Evolutionary conservation across 2,113 vertebrate genomes (phyloP).

Genomic region (Daboia siamensis): DNA sequence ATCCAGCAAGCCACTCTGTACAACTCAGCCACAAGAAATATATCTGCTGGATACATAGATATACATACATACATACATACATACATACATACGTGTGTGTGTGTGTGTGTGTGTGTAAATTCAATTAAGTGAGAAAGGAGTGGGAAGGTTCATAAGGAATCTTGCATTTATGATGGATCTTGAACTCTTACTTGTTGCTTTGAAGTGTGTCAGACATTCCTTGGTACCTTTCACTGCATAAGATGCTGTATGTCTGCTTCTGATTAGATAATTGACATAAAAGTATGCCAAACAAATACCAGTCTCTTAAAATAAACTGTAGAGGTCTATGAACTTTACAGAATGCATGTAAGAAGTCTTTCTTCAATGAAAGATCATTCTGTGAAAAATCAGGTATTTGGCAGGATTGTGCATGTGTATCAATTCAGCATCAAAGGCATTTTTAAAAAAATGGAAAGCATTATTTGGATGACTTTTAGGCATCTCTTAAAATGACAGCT

Average conservation of each 20-base stretch:
- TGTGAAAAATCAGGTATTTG: slow-evolving; percentile 51
- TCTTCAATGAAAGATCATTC: slow-evolving; percentile 56
- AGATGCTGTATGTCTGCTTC: slow-evolving; percentile 68
- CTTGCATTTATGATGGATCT: slow-evolving; percentile 61
- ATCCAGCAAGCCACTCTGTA: not conserved
- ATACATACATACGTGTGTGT: too few species aligned
- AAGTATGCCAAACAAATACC: slow-evolving; percentile 68
- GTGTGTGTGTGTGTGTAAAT: too few species aligned
- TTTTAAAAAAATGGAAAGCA: not conserved
- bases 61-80: too few species aligned
- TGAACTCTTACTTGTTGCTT: slow-evolving; percentile 66
- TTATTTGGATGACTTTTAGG: slow-evolving; percentile 24
- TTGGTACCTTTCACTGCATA: slow-evolving; percentile 63
- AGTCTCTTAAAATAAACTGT: slow-evolving; percentile 66
- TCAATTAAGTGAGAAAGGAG: slow-evolving; percentile 61
- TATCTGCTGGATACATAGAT: slow-evolving; percentile 39
- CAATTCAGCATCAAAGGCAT: slow-evolving; percentile 15
- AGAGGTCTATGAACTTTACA: slow-evolving; percentile 56
- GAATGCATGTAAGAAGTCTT: slow-evolving; percentile 43
- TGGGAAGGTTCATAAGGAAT: slow-evolving; percentile 35
- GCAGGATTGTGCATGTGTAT: slow-evolving; percentile 38
- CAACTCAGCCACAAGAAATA: slow-evolving; percentile 52
- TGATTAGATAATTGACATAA: slow-evolving; percentile 77
- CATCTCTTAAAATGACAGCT: slow-evolving; percentile 11
- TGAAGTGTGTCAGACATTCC: slow-evolving; percentile 72